Percentiles rank a stretch among this genome's conserved stretches.
Conservation (phyloP, 1,140 invertebrate species). For the Oncopodura yosiiana region DNA sequence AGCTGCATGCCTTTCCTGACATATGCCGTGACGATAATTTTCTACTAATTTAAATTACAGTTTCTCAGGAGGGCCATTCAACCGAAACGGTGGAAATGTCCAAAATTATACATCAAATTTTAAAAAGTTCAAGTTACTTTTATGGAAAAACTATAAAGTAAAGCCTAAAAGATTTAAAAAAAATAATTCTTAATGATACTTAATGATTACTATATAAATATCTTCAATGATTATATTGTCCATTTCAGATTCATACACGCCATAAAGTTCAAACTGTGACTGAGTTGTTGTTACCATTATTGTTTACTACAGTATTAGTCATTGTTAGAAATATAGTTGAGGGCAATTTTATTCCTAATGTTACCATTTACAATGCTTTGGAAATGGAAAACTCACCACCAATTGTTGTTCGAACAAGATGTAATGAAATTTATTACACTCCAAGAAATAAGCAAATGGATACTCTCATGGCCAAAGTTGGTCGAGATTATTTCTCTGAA, state of each 20-base stretch:
- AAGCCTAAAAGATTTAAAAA: too few relatives aligned
- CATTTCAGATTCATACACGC: constrained; percentile 24
- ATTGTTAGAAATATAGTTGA: constrained; percentile 29
- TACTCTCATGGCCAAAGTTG: constrained; percentile 26
- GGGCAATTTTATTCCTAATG: constrained; percentile 15
- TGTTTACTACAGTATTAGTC: constrained; percentile 31
- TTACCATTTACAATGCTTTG: constrained; percentile 25
- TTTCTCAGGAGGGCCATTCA: too few relatives aligned
- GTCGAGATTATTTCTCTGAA: constrained; percentile 20
- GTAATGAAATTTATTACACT: constrained; percentile 32
- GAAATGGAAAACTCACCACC: constrained; percentile 34
- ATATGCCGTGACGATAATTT: too few relatives aligned
- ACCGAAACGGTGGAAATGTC: too few relatives aligned
- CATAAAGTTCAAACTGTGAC: constrained; percentile 43
- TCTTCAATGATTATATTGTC: too few relatives aligned
- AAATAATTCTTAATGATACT: too few relatives aligned
- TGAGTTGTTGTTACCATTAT: constrained; percentile 37
- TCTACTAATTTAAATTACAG: too few relatives aligned
- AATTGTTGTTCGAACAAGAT: constrained; percentile 39
- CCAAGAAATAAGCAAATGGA: constrained; percentile 24
- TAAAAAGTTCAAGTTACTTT: constrained; percentile 21
- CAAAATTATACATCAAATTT: background rate
- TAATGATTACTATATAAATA: too few relatives aligned
- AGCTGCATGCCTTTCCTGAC: too few relatives aligned
- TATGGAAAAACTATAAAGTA: constrained; percentile 29